phyloP scores from a whole-genome alignment of 2,113 vertebrate genomes.

The Pseudopipra pipra region DNA sequence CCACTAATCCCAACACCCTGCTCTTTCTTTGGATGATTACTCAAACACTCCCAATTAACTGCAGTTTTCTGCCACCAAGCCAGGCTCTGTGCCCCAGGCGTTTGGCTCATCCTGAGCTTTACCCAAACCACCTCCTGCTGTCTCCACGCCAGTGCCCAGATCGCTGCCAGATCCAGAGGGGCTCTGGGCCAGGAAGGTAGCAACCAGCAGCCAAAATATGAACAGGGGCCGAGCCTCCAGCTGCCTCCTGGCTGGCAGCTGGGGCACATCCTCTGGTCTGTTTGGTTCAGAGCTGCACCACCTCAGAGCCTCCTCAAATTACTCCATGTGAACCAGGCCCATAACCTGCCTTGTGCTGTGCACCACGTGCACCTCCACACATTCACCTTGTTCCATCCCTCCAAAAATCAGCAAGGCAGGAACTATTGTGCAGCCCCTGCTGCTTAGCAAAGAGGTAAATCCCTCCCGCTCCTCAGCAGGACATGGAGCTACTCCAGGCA shows the following conservation, averaged over 20 bases:
- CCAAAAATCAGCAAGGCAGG: not conserved
- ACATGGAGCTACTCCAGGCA: not conserved
- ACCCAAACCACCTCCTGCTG: not conserved
- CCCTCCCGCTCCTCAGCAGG: not conserved
- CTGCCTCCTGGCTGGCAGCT: not conserved
- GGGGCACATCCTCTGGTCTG: not conserved
- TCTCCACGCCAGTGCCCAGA: not conserved
- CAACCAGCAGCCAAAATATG: not conserved
- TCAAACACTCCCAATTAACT: not conserved
- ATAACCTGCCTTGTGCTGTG: not conserved
- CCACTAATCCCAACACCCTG: not conserved
- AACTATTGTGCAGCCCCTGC: not conserved
- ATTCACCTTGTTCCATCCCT: not conserved
- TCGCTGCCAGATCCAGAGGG: not conserved
- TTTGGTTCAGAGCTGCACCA: rapidly evolving
- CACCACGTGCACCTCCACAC: not conserved
- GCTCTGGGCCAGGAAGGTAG: not conserved
- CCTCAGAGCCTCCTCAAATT: not conserved
- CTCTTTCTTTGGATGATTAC: not conserved
- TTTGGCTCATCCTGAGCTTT: not conserved
- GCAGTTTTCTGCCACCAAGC: not conserved
- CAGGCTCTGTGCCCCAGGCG: not conserved
- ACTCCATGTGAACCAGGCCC: not conserved
- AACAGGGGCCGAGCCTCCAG: not conserved
- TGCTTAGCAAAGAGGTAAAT: not conserved